Percentiles rank a stretch among this genome's conserved stretches.
phyloP scores from a whole-genome alignment of 2,888 invertebrate genomes.

The Drosophila siamana region DNA sequence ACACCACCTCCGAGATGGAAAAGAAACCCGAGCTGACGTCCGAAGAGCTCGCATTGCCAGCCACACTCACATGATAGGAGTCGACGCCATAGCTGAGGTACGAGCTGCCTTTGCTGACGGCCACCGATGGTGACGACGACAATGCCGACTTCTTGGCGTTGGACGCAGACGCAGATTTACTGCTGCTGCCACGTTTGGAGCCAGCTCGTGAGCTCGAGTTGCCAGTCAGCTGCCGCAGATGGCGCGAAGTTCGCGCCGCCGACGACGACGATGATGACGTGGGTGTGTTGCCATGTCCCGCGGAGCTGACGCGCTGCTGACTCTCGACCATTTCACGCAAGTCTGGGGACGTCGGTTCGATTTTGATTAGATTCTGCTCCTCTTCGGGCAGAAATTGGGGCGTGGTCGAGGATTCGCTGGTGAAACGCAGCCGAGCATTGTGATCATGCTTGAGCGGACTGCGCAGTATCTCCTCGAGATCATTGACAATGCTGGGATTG shows the following conservation, averaged over 20 bases:
- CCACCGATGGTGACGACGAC: slow-evolving; percentile 3
- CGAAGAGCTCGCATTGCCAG: slow-evolving; percentile 55
- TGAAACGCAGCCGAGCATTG: slow-evolving; percentile 79
- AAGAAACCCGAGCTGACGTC: slow-evolving; percentile 70
- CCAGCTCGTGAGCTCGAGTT: slow-evolving; percentile 44
- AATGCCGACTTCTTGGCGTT: slow-evolving; percentile 50
- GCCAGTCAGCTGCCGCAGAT: slow-evolving; percentile 60
- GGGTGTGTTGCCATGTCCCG: slow-evolving; percentile 37
- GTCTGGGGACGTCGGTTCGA: slow-evolving; percentile 82
- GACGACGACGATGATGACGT: slow-evolving; percentile 49
- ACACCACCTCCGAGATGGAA: slow-evolving; percentile 75
- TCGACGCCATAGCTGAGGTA: slow-evolving; percentile 73
- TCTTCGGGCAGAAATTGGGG: slow-evolving; percentile 78
- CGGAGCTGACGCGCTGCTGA: slow-evolving; percentile 46
- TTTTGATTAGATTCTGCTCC: slow-evolving; percentile 80
- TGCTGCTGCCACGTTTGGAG: slow-evolving; percentile 29
- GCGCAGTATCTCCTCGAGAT: slow-evolving; percentile 85
- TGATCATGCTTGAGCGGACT: slow-evolving; percentile 83
- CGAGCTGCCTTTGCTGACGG: slow-evolving; percentile 45
- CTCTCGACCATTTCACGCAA: slow-evolving; percentile 80
- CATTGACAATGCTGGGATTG: slow-evolving; percentile 84
- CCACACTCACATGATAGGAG: slow-evolving; percentile 62
- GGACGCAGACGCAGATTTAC: slow-evolving; percentile 28
- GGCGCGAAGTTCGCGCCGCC: slow-evolving; percentile 67
- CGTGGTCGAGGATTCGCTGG: slow-evolving; percentile 82